Evolutionary conservation across 2,888 invertebrate genomes (phyloP), one percentile per base, ranked within the genome.

Genomic region (Drosophila colorata): DNA sequence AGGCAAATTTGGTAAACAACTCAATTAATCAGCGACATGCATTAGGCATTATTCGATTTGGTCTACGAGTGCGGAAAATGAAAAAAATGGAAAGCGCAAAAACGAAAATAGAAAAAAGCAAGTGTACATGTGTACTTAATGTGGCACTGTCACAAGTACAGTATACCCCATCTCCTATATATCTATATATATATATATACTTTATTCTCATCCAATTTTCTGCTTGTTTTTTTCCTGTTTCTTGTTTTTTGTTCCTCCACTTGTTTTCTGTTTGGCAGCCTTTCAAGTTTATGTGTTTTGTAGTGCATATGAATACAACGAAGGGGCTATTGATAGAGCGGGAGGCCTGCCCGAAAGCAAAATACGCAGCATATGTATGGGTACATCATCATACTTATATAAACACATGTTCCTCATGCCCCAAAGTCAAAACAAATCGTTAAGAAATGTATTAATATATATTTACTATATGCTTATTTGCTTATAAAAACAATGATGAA

Each of bases 1-100:
- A 41, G 38, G 25, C 61, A 63, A 61, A 64, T 23, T 48, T 58
- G 57, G 79, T 80, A 86, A 83, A 86, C 86, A 83, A 76, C 63
- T 33, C 71, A 76, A 83, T 83, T 74, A 69, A 70, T 86, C 80
- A 83, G 66, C 43, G 47, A 58, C 53, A 72, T 55, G 64, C 66
- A 74, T 58, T 71, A 43, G 51, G 43, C 57, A 67, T 69, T 48
- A 46, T 69, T 49, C 69, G 44, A 64, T 64, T 40, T 70, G 56
- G n/a, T 56, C 38, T 14, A 33, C 14, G 46, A 20, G 43, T 31
- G 28, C 43, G 48, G 20, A 37, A 68, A 69, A 60, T 56, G 37
- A 1, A 2, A 20, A 43, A 28, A 60, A 41, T 46, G 47, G 33
- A 56, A 49, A 55, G 46, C 28, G 37, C 9, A 33, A 9, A 44